phyloP scores from a whole-genome alignment of 2,888 invertebrate species.

The Epistrophe grossulariae region DNA sequence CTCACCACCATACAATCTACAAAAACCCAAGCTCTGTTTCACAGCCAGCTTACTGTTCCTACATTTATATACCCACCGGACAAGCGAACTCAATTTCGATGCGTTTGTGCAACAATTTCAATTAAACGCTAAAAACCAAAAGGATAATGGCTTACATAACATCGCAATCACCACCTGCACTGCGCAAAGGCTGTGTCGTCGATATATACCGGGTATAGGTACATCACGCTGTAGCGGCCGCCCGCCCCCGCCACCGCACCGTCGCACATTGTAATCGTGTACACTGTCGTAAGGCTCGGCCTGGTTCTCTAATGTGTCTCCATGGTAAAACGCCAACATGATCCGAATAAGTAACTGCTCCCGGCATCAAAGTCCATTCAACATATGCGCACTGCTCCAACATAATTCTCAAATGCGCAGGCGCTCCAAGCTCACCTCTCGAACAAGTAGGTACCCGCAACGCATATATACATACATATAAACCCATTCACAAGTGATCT shows the following conservation, averaged over 20 bases:
- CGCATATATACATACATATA: background rate
- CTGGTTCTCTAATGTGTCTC: conserved; percentile 39
- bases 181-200: conserved; percentile 12
- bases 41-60: conserved; percentile 17
- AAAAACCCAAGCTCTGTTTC: conserved; percentile 21
- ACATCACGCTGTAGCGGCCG: conserved; percentile 7
- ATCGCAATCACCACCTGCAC: conserved; percentile 62
- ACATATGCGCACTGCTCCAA: conserved; percentile 47
- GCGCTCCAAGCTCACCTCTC: conserved; percentile 43
- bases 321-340: conserved; percentile 64
- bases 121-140: conserved; percentile 67
- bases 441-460: conserved; percentile 45
- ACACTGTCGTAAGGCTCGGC: conserved; percentile 17
- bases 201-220: conserved; percentile 20
- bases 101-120: conserved; percentile 72
- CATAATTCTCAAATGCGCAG: conserved; percentile 64
- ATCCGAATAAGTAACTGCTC: conserved; percentile 57
- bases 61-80: conserved; percentile 28
- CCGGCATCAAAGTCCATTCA: conserved; percentile 67
- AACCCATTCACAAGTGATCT: conserved; percentile 59
- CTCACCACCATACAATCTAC: background rate
- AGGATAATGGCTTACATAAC: conserved; percentile 75
- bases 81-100: conserved; percentile 70
- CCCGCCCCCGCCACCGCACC: conserved; percentile 11
- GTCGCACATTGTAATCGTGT: conserved; percentile 47